Evolutionary conservation across 2,797 vertebrate genomes (phyloP), one percentile per base, ranked within the genome.

Genomic region (Hephaestus fuliginosus): DNA sequence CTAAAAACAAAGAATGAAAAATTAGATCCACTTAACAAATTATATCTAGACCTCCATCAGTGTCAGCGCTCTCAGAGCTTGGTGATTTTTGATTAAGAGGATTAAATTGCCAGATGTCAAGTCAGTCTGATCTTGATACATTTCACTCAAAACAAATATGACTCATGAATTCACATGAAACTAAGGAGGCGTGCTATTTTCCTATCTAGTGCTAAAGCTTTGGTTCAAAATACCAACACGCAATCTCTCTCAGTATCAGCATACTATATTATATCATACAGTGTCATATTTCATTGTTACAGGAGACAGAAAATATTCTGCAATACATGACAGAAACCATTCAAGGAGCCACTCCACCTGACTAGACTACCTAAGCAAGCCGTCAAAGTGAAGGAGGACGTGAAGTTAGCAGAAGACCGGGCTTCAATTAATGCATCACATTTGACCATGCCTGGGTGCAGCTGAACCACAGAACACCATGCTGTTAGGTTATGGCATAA

Each of bases 401-500:
- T 67, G 46, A 70, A 64, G 57, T 84, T n/a, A 64, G 48, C 25
- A 51, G 70, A 77, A 73, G 41, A 57, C 33, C 14, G 61, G 58
- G 56, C 71, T 55, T 76, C 72, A 52, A 83, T 82, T 72, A 48
- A 90, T 90, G 68, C n/a, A 78, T 81, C 83, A 79, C 62, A 70
- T 79, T 39, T 86, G 79, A 79, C 84, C 86, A n/a, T 72, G 71
- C 2, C 65, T 83, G 74, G 84, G 70, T 84, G 83, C 56, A 82
- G 63, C 79, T 67, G 89, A 80, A 90, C 92, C 91, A 84, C 90
- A 88, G 85, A 91, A 90, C 86, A 90, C 86, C 86, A 85, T 67
- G 91, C 84, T 90, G 91, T 92, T 94, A 93, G 87, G 95, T 91
- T 94, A 95, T 93, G 93, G 96, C 96, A 97, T 96, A 96, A 97